A percentile compares a stretch with the other conserved stretches of the same genome.
Evolutionary conservation across 2,797 vertebrate genomes (phyloP).

Genomic region (Pagetopsis macropterus): DNA sequence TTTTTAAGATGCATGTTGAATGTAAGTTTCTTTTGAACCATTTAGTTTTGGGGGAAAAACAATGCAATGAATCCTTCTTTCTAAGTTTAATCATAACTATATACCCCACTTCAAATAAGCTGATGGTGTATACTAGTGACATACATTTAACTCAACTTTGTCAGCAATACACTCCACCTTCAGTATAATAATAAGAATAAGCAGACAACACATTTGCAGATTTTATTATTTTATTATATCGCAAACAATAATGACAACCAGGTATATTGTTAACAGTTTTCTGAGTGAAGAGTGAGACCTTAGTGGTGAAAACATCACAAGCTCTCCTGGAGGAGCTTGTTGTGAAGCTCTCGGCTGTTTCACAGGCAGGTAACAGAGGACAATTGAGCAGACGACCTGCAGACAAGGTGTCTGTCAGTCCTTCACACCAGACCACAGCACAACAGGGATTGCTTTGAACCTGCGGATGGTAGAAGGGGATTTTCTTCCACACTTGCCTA

Average conservation of each 20-base stretch:
- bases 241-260: conserved; percentile 89
- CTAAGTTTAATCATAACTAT: not conserved
- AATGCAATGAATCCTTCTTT: not conserved
- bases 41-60: not conserved
- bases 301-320: conserved; percentile 80
- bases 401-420: conserved; percentile 65
- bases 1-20: not conserved
- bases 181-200: conserved; percentile 8
- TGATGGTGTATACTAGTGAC: not conserved
- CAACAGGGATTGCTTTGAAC: conserved; percentile 82
- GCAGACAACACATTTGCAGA: conserved; percentile 44
- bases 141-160: not conserved
- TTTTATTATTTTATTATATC: conserved; percentile 85
- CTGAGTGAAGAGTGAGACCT: conserved; percentile 84
- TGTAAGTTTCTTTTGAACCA: not conserved
- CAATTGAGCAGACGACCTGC: conserved; percentile 68
- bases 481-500: conserved; percentile 49
- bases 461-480: conserved; percentile 69
- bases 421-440: conserved; percentile 67
- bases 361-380: conserved; percentile 74
- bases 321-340: conserved; percentile 77
- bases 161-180: not conserved
- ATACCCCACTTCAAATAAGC: not conserved
- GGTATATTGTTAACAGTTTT: conserved; percentile 88
- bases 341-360: conserved; percentile 78